Conservation (phyloP, 2,797 vertebrate species). For the Borostomias antarcticus region DNA sequence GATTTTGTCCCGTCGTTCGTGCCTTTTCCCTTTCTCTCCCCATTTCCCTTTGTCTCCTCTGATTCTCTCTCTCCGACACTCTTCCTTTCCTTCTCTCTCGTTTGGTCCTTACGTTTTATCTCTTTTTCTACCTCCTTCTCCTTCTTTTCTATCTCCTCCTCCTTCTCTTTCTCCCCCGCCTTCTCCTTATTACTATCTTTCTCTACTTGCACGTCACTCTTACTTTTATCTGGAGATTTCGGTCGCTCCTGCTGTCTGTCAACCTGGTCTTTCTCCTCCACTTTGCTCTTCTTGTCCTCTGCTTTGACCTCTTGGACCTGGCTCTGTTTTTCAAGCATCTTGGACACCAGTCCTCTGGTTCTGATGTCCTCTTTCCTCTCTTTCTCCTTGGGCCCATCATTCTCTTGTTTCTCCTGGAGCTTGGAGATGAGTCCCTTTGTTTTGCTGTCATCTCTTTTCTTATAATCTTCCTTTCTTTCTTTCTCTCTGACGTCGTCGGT, state of each 20-base stretch:
- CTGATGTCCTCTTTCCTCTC: constrained; percentile 74
- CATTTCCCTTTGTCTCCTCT: background rate
- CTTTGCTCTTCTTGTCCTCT: constrained; percentile 57
- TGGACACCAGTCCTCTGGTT: constrained; percentile 76
- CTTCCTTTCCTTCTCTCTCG: constrained; percentile 46
- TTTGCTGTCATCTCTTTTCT: constrained; percentile 69
- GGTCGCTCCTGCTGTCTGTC: constrained; percentile 51
- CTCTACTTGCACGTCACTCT: constrained; percentile 35
- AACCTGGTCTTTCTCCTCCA: constrained; percentile 55
- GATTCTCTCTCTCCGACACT: constrained; percentile 18
- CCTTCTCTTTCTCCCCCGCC: constrained; percentile 29
- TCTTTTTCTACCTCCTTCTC: constrained; percentile 26
- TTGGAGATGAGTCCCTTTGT: constrained; percentile 79
- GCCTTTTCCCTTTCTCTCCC: constrained; percentile 53
- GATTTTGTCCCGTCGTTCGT: constrained; percentile 51
- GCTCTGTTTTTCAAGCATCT: constrained; percentile 75
- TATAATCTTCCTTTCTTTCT: constrained; percentile 71
- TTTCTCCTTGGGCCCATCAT: constrained; percentile 72
- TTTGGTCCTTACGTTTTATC: constrained; percentile 52
- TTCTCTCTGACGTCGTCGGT: constrained; percentile 75
- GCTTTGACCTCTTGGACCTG: constrained; percentile 67
- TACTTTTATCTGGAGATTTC: constrained; percentile 46
- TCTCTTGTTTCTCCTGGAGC: constrained; percentile 72
- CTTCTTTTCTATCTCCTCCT: constrained; percentile 13
- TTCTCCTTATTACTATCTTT: constrained; percentile 60